Conservation (phyloP, 2,113 vertebrate species). For the Phyllostomus discolor region DNA sequence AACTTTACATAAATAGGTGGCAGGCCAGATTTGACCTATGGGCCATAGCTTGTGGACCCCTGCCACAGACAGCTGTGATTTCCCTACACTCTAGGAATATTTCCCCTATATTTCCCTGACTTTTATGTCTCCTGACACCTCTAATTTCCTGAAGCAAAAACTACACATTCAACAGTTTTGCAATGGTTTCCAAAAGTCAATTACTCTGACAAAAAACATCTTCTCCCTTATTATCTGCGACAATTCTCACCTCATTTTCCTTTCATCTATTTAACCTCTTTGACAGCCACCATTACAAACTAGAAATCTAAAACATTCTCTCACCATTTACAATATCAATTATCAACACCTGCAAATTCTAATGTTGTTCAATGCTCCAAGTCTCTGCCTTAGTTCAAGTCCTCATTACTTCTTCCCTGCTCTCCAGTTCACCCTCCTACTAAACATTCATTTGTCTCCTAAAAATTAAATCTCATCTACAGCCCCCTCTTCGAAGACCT, state of each 20-base stretch:
- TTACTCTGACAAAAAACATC: not conserved
- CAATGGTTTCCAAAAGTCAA: conserved; percentile 8
- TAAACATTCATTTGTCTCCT: not conserved
- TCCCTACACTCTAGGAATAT: conserved; percentile 3
- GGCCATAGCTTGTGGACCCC: not conserved
- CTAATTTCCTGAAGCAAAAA: conserved; percentile 51
- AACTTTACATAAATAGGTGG: conserved; percentile 44
- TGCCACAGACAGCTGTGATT: not conserved
- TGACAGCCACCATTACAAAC: conserved; percentile 10
- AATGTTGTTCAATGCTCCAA: not conserved
- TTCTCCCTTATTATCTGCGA: not conserved
- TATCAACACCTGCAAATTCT: conserved; percentile 34
- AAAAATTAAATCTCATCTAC: conserved; percentile 21
- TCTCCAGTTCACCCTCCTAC: not conserved
- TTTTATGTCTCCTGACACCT: conserved; percentile 27
- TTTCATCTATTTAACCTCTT: not conserved
- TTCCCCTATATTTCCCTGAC: not conserved
- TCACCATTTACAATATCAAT: not conserved
- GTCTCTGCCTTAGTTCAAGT: not conserved
- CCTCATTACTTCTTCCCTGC: not conserved
- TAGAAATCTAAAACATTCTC: conserved; percentile 4
- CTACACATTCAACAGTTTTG: not conserved
- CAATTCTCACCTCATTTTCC: not conserved
- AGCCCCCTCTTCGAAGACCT: not conserved
- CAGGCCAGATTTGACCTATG: not conserved